Evolutionary conservation across 2,113 vertebrate species (phyloP).

Genomic region (Vulpes vulpes): DNA sequence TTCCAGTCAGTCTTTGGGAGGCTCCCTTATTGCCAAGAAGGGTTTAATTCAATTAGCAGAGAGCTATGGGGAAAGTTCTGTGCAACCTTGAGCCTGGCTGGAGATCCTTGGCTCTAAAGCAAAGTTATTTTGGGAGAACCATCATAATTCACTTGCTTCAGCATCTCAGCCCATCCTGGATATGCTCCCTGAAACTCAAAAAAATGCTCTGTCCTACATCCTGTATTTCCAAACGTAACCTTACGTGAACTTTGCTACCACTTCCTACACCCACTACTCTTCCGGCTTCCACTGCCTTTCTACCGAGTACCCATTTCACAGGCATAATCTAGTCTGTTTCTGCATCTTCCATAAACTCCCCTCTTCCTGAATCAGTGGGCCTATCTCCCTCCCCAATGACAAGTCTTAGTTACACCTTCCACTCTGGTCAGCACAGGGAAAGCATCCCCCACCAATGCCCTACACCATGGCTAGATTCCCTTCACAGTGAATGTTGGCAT

Average conservation of each 20-base stretch:
- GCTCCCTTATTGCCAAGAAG: slow-evolving; percentile 31
- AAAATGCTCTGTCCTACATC: neutral
- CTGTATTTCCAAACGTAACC: neutral
- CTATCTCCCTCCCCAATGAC: neutral
- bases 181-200: neutral
- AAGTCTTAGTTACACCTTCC: neutral
- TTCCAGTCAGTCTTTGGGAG: slow-evolving; percentile 28
- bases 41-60: slow-evolving; percentile 58
- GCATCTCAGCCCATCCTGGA: neutral
- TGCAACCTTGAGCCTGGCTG: slow-evolving; percentile 12
- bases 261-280: neutral
- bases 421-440: neutral
- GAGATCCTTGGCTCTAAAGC: slow-evolving; percentile 17
- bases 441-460: neutral
- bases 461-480: neutral
- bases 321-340: neutral
- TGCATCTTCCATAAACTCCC: neutral
- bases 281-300: neutral
- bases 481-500: neutral
- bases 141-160: slow-evolving; percentile 40
- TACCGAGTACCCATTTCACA: neutral
- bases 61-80: neutral
- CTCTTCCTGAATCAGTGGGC: neutral
- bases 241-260: neutral
- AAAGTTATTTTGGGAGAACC: slow-evolving; percentile 44